These are phyloP conservation scores for Gonioctena quinquepunctata DNA, from an alignment of 1,140 invertebrate genomes.

Conservation along the genomic window DNA sequence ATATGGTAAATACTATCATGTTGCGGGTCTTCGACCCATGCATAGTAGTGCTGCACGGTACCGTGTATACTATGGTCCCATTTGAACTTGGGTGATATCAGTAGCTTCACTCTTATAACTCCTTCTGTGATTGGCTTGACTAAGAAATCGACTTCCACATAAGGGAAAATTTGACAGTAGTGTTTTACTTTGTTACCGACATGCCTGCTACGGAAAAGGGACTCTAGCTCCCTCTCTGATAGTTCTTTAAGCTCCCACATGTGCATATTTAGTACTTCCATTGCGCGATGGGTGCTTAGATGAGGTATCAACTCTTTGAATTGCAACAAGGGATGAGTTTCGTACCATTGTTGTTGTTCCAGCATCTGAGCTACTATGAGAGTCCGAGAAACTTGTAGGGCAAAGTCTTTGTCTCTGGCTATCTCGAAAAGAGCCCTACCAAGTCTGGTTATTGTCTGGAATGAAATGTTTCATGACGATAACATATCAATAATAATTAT, in stretches of 20 bases:
- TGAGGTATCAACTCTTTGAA: constrained; percentile 71
- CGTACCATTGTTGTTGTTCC: constrained; percentile 87
- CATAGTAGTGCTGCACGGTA: constrained; percentile 88
- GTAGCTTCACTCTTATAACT: constrained; percentile 85
- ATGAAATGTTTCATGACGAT: constrained; percentile 15
- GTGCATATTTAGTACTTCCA: constrained; percentile 61
- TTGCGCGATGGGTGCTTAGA: constrained; percentile 63
- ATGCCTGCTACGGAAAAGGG: constrained; percentile 76
- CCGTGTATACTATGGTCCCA: constrained; percentile 93
- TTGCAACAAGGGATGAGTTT: constrained; percentile 84
- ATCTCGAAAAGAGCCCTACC: constrained; percentile 94
- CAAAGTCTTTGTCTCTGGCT: constrained; percentile 85
- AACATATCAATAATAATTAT: not conserved
- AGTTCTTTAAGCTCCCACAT: constrained; percentile 83
- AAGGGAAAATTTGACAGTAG: constrained; percentile 87
- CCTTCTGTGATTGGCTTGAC: constrained; percentile 95
- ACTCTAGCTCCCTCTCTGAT: constrained; percentile 82
- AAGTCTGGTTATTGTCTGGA: constrained; percentile 87
- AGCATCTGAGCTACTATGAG: constrained; percentile 87
- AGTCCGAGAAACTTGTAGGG: constrained; percentile 82
- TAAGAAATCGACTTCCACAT: constrained; percentile 76
- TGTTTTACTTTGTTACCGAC: constrained; percentile 77
- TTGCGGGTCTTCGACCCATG: constrained; percentile 97
- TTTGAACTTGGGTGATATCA: constrained; percentile 81
- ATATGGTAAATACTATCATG: constrained; percentile 95